Evolutionary conservation across 2,113 vertebrate genomes (phyloP).

Genomic region (Nesogale talazaci): DNA sequence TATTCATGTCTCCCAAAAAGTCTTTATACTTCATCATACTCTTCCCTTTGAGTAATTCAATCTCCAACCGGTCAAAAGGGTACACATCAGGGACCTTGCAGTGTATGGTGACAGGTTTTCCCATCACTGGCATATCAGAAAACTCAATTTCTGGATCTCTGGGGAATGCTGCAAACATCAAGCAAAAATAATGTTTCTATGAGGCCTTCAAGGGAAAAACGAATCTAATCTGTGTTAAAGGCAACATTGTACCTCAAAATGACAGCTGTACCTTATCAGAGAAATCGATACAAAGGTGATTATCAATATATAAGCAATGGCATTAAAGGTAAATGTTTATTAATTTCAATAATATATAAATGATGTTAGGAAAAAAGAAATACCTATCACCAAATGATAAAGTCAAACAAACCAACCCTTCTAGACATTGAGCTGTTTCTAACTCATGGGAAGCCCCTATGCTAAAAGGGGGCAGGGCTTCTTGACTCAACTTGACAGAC

Average conservation of each 20-base stretch:
- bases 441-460: neutral
- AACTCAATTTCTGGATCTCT: conserved; percentile 85
- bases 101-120: conserved; percentile 61
- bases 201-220: neutral
- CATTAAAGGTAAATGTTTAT: neutral
- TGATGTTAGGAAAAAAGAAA: neutral
- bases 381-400: neutral
- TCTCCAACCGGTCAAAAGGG: conserved; percentile 78
- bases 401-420: neutral
- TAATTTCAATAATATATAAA: conserved; percentile 17
- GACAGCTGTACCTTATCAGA: neutral
- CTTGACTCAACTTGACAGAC: neutral
- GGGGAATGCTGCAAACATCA: conserved; percentile 84
- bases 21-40: rapidly evolving
- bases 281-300: neutral
- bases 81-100: conserved; percentile 85
- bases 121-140: conserved; percentile 61
- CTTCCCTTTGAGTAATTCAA: conserved; percentile 79
- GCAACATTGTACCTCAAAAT: neutral
- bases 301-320: neutral
- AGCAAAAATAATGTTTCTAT: neutral
- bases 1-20: conserved; percentile 13
- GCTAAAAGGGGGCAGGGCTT: neutral
- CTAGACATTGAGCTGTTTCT: neutral
- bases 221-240: neutral